Evolutionary conservation across 2,113 vertebrate species (phyloP), one percentile per base, ranked within the genome.

Genomic region (Campylorhamphus procurvoides): DNA sequence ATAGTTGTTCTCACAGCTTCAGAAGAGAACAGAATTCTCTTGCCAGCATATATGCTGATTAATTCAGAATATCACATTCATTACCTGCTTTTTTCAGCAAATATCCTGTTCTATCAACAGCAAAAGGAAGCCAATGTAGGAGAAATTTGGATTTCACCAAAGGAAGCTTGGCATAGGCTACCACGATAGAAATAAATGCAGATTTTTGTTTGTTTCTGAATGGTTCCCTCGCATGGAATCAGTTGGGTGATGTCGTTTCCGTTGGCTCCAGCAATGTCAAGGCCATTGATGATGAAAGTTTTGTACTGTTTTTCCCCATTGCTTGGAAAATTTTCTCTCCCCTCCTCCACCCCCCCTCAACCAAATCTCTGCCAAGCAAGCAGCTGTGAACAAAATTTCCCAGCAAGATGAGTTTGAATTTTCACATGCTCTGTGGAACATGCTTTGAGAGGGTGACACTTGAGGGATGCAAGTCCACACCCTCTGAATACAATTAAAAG

Each of bases 271-370:
- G 56, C 87, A 24, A 37, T 63, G 89, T 94, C 96, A 96, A 97
- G 96, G 95, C 93, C 89, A 90, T 62, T 74, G 93, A 90, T 95
- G 94, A 96, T 96, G 92, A 87, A 96, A 96, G 92, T 85, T 95
- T 71, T 91, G 68, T 68, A 27, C 89, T 95, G 93, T 93, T 97
- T 95, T 97, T 94, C 93, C 84, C 68, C 44, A 77, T 75, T 2
- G 10, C 81, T 93, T 94, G 96, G 93, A 97, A 97, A 96, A 89
- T 88, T 92, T 6, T 92, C 29, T 87, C 52, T 93, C 37, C 22
- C 16, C 78, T 50, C 50, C 44, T 74, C 69, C 75, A 33, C 12
- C 27, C 10, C 3, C 28, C 59, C 35, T 7, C 37, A 40, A 1
- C 35, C 37, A 87, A 81, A 92, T 83, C 69, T 19, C 49, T 96